Evolutionary conservation across 1,140 invertebrate genomes (phyloP), one percentile per base, ranked within the genome.

Genomic region (Drosophila pseudoobscura): DNA sequence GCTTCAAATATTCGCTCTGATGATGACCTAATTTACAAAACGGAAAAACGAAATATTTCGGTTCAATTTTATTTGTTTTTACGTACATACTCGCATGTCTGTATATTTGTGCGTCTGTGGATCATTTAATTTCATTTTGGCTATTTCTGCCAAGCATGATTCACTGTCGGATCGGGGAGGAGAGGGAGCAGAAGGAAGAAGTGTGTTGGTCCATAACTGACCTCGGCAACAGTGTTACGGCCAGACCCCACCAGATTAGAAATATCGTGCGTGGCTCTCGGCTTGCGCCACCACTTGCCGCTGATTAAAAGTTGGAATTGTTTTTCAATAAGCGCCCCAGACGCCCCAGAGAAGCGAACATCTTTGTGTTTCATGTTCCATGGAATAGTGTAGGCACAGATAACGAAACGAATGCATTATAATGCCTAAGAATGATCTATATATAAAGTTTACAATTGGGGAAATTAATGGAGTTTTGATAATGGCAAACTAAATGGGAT

Each of bases 11-110:
- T 51, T 47, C 52, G 56, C 24, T 52, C 24, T 62, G 63, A 47
- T 53, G 77, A 84, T 85, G 80, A 85, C 82, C 77, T 85, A 85
- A 85, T 85, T 84, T 76, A 53, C 41, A 35, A 47, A 39, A 76
- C 31, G 50, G n/a, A 15, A 52, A 58, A 58, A 51, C 15, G 43
- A 59, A 53, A 52, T 50, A 50, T 54, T 45, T 51, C 7, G 26
- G 58, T 51, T 73, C 29, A 59, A 57, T 51, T 43, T 54, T 55
- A 65, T 60, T 35, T 62, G 47, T 66, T 61, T 65, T 39, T 39
- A 13, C 1, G 64, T 56, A 58, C 24, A 26, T 4, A 26, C 20
- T 20, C 20, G 20, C 20, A 20, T 20, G 20, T 20, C 20, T 70
- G 55, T 64, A 69, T 44, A 62, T 51, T 15, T 24, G 11, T 65